Evolutionary conservation across 2,113 vertebrate species (phyloP), one percentile per base, ranked within the genome.

Genomic region (Motacilla alba): DNA sequence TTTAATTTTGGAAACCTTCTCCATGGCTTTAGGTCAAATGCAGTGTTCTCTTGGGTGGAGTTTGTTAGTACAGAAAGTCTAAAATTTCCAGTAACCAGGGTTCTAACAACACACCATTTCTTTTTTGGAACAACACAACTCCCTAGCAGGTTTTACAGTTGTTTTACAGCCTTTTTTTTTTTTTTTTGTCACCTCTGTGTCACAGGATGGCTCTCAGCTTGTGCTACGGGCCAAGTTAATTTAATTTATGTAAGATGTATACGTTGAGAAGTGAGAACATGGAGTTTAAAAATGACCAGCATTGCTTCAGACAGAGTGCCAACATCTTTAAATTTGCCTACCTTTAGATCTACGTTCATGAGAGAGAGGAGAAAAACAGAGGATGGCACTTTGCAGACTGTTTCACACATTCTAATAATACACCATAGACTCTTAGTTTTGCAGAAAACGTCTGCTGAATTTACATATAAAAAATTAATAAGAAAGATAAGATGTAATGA

Each of bases 321-420:
- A 90, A 17, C 79, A 77, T 59, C 69, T 46, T 83, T 69, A 67
- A 90, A 83, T 78, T 78, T 91, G 49, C 68, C 39, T 67, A 70
- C 35, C 39, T 59, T 90, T 49, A 80, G 21, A 63, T 80, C 49
- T 63, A 21, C 2, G 0, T 44, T 69, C 33, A 26, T 44, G 59
- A 74, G 33, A 82, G 39, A 83, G 1, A 77, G 66, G 27, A 76
- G 41, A 68, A 92, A 89, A 91, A 76, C 87, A 94, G 83, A 83
- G 59, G 30, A 80, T 81, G 67, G n/a, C 64, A 74, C 63, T 86
- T 91, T 2, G 1, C 59, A 72, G 86, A 24, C 58, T 52, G 26
- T 50, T 96, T 96, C 82, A 88, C 67, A 75, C 47, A 10, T 77
- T 93, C 75, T 81, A 92, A 84, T 86, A 88, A 94, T 74, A 43